Percentiles rank a stretch among this genome's conserved stretches.
These are phyloP conservation scores for Epizoanthus fatuus DNA, from an alignment of 92 coral and sea anemone species.

Conservation along the genomic window DNA sequence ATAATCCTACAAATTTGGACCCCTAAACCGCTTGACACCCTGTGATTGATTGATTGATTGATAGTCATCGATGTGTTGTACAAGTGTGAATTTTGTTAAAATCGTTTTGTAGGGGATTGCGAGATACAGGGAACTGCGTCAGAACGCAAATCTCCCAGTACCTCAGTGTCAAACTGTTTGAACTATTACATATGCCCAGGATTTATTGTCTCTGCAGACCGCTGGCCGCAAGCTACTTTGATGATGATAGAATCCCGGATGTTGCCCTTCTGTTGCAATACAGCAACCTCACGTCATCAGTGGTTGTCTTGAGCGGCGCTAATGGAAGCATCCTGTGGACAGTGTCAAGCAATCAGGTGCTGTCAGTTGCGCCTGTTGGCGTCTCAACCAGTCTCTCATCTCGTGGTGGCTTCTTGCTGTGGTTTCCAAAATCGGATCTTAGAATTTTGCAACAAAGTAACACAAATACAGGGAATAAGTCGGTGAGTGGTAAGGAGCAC, in stretches of 20 bases:
- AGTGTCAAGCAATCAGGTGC: conserved; percentile 50
- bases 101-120: too few relatives aligned
- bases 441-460: conserved; percentile 16
- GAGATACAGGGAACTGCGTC: too few relatives aligned
- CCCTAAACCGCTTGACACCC: too few relatives aligned
- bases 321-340: conserved; percentile 73
- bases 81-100: too few relatives aligned
- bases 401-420: conserved; percentile 73
- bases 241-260: conserved; percentile 61
- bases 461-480: conserved; percentile 1
- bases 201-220: conserved; percentile 51
- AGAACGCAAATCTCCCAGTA: too few relatives aligned
- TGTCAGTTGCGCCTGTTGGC: conserved; percentile 76
- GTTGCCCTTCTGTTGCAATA: conserved; percentile 64
- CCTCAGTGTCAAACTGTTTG: too few relatives aligned
- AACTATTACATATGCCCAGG: too few relatives aligned
- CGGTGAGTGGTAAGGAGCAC: background rate
- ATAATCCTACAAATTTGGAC: too few relatives aligned
- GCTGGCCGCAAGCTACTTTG: conserved; percentile 46
- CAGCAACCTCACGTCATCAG: conserved; percentile 58
- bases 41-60: too few relatives aligned
- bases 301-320: conserved; percentile 73
- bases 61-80: too few relatives aligned
- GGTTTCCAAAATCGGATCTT: conserved; percentile 83
- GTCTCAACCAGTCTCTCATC: conserved; percentile 39